Percentiles rank a stretch among this genome's conserved stretches.
phyloP scores from a whole-genome alignment of 2,113 vertebrate species.

The Suricata suricatta region DNA sequence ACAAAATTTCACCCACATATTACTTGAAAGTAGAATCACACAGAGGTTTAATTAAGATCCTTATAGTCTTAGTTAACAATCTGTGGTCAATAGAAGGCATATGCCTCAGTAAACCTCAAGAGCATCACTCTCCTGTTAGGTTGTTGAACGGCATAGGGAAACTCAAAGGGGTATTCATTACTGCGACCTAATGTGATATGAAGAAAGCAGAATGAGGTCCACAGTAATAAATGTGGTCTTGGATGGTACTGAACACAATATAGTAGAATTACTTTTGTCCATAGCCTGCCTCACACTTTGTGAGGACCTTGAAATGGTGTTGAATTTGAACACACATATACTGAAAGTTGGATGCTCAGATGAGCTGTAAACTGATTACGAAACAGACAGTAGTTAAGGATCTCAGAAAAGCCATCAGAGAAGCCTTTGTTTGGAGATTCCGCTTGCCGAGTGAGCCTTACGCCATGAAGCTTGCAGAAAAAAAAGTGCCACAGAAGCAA shows the following conservation, averaged over 20 bases:
- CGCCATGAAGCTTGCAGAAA: accelerated
- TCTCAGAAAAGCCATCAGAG: neutral
- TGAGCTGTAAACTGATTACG: neutral
- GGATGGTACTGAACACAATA: neutral
- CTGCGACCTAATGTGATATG: neutral
- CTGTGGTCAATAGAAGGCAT: neutral
- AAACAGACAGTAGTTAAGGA: neutral
- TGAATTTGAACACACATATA: neutral
- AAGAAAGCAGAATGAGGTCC: neutral
- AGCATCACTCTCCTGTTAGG: neutral
- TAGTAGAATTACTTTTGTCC: no score
- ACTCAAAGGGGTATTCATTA: neutral
- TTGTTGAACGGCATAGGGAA: neutral
- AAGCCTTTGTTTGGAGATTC: neutral
- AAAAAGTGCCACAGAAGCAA: neutral
- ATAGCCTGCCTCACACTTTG: accelerated
- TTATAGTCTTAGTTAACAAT: neutral
- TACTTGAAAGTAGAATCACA: neutral
- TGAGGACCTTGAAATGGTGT: neutral
- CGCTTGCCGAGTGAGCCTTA: accelerated
- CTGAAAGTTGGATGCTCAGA: neutral
- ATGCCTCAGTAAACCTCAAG: neutral
- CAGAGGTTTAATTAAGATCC: neutral
- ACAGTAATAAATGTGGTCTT: neutral
- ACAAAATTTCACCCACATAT: neutral